Evolutionary conservation across 1,140 invertebrate genomes (phyloP).

Genomic region (Lucilia cuprina): DNA sequence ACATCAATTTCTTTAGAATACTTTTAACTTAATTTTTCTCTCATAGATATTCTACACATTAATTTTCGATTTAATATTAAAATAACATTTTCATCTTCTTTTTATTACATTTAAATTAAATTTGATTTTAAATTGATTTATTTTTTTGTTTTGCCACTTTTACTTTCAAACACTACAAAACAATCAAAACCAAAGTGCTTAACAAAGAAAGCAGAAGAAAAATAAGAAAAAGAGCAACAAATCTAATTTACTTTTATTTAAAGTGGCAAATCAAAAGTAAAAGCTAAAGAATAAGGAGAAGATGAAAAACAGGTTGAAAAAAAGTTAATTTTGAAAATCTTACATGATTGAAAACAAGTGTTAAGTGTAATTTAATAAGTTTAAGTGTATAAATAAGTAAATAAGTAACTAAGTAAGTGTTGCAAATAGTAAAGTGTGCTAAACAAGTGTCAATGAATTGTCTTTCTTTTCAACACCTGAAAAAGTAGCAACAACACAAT

Average conservation of each 20-base stretch:
- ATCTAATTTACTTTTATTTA: not conserved
- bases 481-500: not conserved
- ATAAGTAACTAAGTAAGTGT: not conserved
- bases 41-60: not conserved
- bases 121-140: not conserved
- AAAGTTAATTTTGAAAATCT: not conserved
- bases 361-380: not conserved
- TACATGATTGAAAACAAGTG: conserved; percentile 2
- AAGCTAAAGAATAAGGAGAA: not conserved
- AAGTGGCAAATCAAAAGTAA: not conserved
- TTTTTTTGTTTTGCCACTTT: conserved; percentile 1
- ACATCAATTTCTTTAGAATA: too few species aligned
- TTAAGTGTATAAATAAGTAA: not conserved
- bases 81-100: not conserved
- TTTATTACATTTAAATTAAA: not conserved
- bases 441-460: not conserved
- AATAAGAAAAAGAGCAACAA: not conserved
- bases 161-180: not conserved
- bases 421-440: not conserved
- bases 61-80: not conserved
- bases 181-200: not conserved
- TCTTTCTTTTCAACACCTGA: not conserved
- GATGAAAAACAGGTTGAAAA: not conserved
- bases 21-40: not conserved
- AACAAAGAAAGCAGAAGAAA: not conserved